Base-by-base conservation (phyloP, 2,797 vertebrate genomes). In the Chiloscyllium punctatum region DNA sequence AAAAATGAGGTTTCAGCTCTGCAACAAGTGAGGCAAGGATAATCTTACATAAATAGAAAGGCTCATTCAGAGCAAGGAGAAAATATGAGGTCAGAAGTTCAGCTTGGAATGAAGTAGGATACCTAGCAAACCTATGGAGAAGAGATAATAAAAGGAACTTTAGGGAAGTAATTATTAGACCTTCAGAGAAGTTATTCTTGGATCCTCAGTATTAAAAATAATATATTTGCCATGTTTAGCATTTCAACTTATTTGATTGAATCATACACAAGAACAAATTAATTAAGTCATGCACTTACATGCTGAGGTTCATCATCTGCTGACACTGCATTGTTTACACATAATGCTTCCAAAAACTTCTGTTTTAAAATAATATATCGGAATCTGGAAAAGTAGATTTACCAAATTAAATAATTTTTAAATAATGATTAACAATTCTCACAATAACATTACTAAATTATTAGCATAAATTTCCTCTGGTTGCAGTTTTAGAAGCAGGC, bases 261-360 rank as follows among this genome's bases (percentile, higher is more conserved):
- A 77, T 72, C 13, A 3, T 23, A 51, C 94, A 95, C 15, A 57
- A 74, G 42, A 68, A 8, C 33, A 48, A 94, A 74, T 7, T 94
- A 5, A 95, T 53, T 77, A 9, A 16, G 74, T 95, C 48, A 72
- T 51, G 13, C 11, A 77, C 98, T 97, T 98, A 99, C 99, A 96
- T 98, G 99, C 95, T 98, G 98, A 96, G 98, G 98, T 95, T 99
- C 98, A 96, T 99, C 98, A 88, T 98, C 98, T 48, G 98, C 98
- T 96, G 99, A 99, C 98, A 99, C 98, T 0, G 99, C 99, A 53
- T 99, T 99, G 97, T 99, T 99, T 96, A 99, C 98, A 97, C 98
- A 99, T 48, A 99, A 97, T 86, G 99, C 99, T 97, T 99, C 99
- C 96, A 99, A 97, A 97, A 99, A 99, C 96, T 98, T 99, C 98